These are phyloP conservation scores for Resseliella maxima DNA, from an alignment of 2,888 invertebrate species.

Conservation along the genomic window DNA sequence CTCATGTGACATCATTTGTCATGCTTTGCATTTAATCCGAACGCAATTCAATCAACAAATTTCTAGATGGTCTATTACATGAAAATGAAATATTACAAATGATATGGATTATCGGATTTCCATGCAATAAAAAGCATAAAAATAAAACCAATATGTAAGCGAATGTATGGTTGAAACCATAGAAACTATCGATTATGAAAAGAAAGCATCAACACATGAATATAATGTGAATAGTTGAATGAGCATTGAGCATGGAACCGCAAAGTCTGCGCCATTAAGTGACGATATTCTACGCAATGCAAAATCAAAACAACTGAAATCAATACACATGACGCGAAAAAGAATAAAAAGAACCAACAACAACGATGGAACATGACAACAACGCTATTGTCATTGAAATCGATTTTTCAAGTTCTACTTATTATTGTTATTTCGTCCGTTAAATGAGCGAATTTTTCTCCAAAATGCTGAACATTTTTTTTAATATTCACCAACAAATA, in stretches of 20 bases:
- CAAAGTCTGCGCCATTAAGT: slow-evolving; percentile 25
- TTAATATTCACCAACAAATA: no score
- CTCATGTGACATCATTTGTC: neutral
- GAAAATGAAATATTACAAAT: neutral
- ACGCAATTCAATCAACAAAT: neutral
- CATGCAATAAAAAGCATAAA: neutral
- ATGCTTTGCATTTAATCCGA: neutral
- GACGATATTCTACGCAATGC: neutral
- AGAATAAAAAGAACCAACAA: neutral
- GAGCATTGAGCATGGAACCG: slow-evolving; percentile 1
- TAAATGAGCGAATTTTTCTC: neutral
- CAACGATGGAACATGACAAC: neutral
- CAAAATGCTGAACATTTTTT: no score
- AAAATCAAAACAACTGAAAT: neutral
- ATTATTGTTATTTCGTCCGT: neutral
- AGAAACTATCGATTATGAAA: neutral
- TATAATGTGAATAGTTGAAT: neutral
- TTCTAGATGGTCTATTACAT: neutral
- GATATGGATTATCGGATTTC: slow-evolving; percentile 51
- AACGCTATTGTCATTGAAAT: slow-evolving; percentile 17
- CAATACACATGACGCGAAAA: neutral
- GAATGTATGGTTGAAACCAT: neutral
- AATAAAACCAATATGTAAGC: neutral
- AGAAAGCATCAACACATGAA: neutral
- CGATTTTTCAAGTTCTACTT: slow-evolving; percentile 43